A percentile compares a stretch with the other conserved stretches of the same genome.
These are phyloP conservation scores for Anastrepha obliqua DNA, from an alignment of 1,140 invertebrate species.

Conservation along the genomic window DNA sequence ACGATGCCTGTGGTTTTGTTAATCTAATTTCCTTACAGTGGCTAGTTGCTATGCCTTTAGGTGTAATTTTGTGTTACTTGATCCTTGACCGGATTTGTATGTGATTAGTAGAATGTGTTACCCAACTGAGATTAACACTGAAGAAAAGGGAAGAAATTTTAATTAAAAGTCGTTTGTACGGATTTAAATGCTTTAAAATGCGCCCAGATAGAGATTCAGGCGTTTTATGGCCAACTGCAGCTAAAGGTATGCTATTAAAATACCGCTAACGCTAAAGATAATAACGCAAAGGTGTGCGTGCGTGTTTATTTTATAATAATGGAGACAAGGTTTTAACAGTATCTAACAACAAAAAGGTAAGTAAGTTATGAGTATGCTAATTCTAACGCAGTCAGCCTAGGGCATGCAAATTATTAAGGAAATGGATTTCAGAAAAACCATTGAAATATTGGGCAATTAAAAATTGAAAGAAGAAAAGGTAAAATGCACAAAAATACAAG, in stretches of 20 bases:
- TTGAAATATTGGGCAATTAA: no score
- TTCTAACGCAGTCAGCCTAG: no score
- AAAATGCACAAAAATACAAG: no score
- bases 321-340: not conserved
- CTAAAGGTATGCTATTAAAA: conserved; percentile 28
- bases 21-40: conserved; percentile 5
- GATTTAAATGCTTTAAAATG: conserved; percentile 16
- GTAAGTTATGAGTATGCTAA: no score
- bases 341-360: no score
- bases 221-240: not conserved
- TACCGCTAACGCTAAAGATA: not conserved
- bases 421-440: no score
- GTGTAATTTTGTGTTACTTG: not conserved
- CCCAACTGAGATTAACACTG: not conserved
- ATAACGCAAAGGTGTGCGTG: not conserved
- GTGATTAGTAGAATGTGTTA: not conserved
- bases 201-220: not conserved
- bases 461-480: no score
- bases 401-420: no score
- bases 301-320: not conserved
- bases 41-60: conserved; percentile 2
- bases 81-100: not conserved
- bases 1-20: conserved; percentile 30
- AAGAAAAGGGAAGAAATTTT: not conserved
- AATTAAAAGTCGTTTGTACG: conserved; percentile 27